Percentiles rank a stretch among this genome's conserved stretches.
phyloP scores from a whole-genome alignment of 2,888 invertebrate species.

The Strigamia transsilvanica region DNA sequence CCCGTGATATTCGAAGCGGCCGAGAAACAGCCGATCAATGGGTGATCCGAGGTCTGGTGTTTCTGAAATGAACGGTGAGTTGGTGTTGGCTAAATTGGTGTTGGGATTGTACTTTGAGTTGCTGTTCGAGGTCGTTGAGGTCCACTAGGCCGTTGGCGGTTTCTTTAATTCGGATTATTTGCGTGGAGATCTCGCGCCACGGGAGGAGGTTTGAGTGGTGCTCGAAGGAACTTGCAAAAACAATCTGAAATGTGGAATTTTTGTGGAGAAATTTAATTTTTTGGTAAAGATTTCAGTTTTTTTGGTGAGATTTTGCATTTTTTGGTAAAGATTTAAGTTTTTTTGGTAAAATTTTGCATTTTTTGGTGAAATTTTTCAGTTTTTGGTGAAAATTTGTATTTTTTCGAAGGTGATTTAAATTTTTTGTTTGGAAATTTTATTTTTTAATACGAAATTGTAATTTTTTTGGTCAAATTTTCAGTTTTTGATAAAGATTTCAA shows the following conservation, averaged over 20 bases:
- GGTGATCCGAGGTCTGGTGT: slow-evolving; percentile 68
- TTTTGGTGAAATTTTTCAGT: too few species aligned
- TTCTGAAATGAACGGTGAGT: slow-evolving; percentile 59
- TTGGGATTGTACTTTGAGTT: slow-evolving; percentile 69
- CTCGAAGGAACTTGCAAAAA: slow-evolving; percentile 82
- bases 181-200: slow-evolving; percentile 81
- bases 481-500: neutral
- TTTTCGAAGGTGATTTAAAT: too few species aligned
- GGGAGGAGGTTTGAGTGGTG: slow-evolving; percentile 80
- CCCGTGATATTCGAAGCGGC: slow-evolving; percentile 91
- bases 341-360: too few species aligned
- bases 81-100: neutral
- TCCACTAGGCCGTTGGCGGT: slow-evolving; percentile 82
- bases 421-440: too few species aligned
- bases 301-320: too few species aligned
- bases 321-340: too few species aligned
- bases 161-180: slow-evolving; percentile 81
- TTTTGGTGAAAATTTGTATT: too few species aligned
- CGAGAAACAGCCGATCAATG: slow-evolving; percentile 84
- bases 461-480: too few species aligned
- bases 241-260: slow-evolving; percentile 66
- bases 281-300: neutral
- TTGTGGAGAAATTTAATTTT: too few species aligned
- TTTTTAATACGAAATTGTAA: too few species aligned
- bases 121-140: slow-evolving; percentile 76